Base-by-base conservation (phyloP, 2,797 vertebrate species). In the Hippoglossus hippoglossus region DNA sequence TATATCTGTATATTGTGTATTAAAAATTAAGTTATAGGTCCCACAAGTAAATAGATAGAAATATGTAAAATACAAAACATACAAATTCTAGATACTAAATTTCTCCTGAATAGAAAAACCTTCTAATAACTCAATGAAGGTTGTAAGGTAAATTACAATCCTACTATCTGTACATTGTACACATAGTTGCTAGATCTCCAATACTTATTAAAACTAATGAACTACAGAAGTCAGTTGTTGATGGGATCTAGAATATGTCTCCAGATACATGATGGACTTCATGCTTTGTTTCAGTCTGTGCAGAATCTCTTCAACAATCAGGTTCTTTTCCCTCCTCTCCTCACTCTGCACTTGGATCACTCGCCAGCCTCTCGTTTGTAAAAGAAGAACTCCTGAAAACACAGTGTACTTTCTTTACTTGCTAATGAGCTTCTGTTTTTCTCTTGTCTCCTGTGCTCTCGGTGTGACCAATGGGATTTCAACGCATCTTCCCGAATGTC, bases 341-440 rank as follows among this genome's bases (percentile, higher is more conserved):
- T 7, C 16, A 18, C 16, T 61, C 39, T 55, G 7, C 25, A 12
- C 57, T 16, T 21, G 1, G 47, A 10, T 12, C 34, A 39, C 21
- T 11, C 22, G 16, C 7, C 25, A 21, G 50, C 3, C 46, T 47
- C 46, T 47, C 46, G n/a, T n/a, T n/a, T 19, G 22, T n/a, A 13
- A 55, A 54, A 25, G n/a, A 24, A 8, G 3, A 18, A 50, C 2
- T 31, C 12, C 25, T 50, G 13, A 49, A 7, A 46, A 47, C 46
- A n/a, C 46, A 18, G 11, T 56, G 54, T n/a, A 11, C 8, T n/a
- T 21, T 36, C 15, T 24, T 13, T 56, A 6, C 6, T 34, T 0
- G 22, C 73, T 82, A 73, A 92, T 54, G 15, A 67, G 13, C 24
- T 18, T 52, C 51, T 54, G 0, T 68, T 50, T 50, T 61, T 67